Conservation (phyloP, 2,113 vertebrate species). For the Athene noctua region DNA sequence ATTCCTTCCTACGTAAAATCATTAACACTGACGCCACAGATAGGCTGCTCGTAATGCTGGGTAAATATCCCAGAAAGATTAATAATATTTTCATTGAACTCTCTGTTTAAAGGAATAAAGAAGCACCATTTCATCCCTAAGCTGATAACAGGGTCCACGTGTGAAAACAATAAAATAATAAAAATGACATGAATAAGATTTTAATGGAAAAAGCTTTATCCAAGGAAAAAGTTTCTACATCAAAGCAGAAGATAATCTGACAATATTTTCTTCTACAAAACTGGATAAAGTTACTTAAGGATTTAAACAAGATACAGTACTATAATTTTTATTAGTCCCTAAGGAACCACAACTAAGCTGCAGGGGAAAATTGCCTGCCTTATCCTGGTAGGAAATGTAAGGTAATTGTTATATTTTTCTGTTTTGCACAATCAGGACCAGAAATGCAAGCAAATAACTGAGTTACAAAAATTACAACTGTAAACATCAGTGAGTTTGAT, state of each 20-base stretch:
- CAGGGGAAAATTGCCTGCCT: background rate
- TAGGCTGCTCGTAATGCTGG: slow-evolving; percentile 37
- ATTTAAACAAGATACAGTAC: slow-evolving; percentile 47
- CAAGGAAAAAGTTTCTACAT: slow-evolving; percentile 45
- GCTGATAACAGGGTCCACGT: slow-evolving; percentile 59
- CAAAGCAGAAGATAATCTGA: slow-evolving; percentile 60
- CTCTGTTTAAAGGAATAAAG: slow-evolving; percentile 37
- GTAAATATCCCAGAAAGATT: slow-evolving; percentile 63
- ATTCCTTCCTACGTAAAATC: slow-evolving; percentile 59
- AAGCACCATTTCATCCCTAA: slow-evolving; percentile 44
- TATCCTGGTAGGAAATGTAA: background rate
- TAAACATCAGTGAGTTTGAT: background rate
- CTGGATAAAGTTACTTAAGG: slow-evolving; percentile 48
- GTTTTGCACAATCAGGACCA: background rate
- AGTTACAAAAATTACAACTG: background rate
- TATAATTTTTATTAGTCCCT: slow-evolving; percentile 51
- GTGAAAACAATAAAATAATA: slow-evolving; percentile 68
- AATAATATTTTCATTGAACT: slow-evolving; percentile 64
- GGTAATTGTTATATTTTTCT: background rate
- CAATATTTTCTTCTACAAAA: slow-evolving; percentile 49
- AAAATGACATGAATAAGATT: slow-evolving; percentile 35
- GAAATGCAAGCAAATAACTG: background rate
- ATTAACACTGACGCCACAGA: slow-evolving; percentile 59
- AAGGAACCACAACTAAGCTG: slow-evolving; percentile 5
- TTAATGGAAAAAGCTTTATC: slow-evolving; percentile 42